These are phyloP conservation scores for Campoplex nolae DNA, from an alignment of 2,888 invertebrate species.

Conservation along the genomic window DNA sequence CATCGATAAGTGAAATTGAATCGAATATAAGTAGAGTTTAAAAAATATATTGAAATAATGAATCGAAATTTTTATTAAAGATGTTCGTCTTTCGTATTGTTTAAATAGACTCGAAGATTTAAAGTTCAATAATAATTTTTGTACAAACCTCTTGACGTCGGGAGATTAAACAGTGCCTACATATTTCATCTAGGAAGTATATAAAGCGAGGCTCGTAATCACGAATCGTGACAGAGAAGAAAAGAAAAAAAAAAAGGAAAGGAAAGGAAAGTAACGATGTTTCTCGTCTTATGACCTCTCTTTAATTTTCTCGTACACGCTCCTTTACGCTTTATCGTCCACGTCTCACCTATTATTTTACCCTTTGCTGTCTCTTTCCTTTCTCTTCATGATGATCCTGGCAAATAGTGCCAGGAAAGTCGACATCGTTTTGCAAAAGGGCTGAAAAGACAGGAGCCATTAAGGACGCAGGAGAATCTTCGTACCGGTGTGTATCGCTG, in stretches of 20 bases:
- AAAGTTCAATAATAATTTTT: background rate
- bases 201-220: constrained; percentile 10
- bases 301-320: constrained; percentile 63
- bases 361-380: constrained; percentile 30
- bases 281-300: constrained; percentile 40
- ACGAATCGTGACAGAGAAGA: constrained; percentile 14
- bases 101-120: background rate
- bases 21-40: background rate
- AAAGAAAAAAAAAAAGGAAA: background rate
- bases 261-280: constrained; percentile 25
- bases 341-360: constrained; percentile 61
- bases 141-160: background rate
- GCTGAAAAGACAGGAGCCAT: constrained; percentile 44
- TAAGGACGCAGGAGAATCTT: constrained; percentile 35
- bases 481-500: constrained; percentile 34
- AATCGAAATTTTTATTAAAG: background rate
- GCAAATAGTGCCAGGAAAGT: constrained; percentile 24
- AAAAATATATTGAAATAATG: background rate
- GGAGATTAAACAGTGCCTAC: background rate
- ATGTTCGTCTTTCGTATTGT: background rate
- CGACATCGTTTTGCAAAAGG: constrained; percentile 25
- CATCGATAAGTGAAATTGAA: no score
- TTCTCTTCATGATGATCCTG: constrained; percentile 9
- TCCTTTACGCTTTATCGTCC: constrained; percentile 62
- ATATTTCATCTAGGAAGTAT: constrained; percentile 18